Percentiles rank a stretch among this genome's conserved stretches.
phyloP scores from a whole-genome alignment of 2,113 vertebrate species.

The Irena cyanogastra region DNA sequence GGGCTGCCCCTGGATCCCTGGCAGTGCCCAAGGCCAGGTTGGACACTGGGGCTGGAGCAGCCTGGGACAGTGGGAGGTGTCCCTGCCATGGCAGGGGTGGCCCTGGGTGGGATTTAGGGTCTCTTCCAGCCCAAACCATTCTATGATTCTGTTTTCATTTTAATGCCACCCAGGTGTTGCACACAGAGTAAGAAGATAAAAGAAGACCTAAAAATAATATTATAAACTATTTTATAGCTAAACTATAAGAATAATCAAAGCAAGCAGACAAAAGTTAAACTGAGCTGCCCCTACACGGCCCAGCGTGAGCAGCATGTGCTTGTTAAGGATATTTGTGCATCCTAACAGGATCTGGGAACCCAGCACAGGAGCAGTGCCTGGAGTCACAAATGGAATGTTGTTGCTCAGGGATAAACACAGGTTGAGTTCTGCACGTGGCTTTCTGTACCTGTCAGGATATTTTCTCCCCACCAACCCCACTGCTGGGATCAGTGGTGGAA shows the following conservation, averaged over 20 bases:
- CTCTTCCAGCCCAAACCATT: background rate
- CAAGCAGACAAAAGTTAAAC: background rate
- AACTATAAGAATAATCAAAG: background rate
- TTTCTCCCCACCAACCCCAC: background rate
- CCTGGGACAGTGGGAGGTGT: background rate
- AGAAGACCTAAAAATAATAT: background rate
- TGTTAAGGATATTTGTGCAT: background rate
- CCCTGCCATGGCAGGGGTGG: background rate
- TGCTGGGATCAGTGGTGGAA: background rate
- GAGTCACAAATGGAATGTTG: accelerated
- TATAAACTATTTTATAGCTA: accelerated
- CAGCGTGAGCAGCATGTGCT: background rate
- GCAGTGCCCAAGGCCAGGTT: background rate
- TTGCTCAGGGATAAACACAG: background rate
- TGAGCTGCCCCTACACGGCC: background rate
- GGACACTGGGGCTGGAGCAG: background rate
- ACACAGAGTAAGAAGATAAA: background rate
- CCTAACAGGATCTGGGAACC: background rate
- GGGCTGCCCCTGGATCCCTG: background rate
- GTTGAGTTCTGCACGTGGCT: accelerated
- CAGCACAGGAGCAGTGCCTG: background rate
- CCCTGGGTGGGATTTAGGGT: accelerated
- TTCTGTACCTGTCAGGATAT: background rate
- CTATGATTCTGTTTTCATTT: background rate
- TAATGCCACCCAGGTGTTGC: background rate